Evolutionary conservation across 2,113 vertebrate species (phyloP).

Genomic region (Neodon shergylaensis): DNA sequence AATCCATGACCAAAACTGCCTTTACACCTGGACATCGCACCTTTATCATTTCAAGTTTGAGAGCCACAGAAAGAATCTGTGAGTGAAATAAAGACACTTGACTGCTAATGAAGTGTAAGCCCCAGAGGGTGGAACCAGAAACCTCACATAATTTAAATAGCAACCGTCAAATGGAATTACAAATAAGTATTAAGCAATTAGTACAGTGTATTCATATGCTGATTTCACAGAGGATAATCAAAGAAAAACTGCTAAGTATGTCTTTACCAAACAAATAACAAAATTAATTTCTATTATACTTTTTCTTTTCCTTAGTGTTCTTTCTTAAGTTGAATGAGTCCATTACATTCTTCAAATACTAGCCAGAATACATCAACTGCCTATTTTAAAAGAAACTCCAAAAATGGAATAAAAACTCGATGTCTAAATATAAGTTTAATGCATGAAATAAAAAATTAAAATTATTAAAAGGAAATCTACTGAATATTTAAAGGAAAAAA

Average conservation of each 20-base stretch:
- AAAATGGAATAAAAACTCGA: conserved; percentile 15
- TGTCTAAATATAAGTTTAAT: conserved; percentile 63
- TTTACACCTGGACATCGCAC: neutral
- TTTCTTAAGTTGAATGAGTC: conserved; percentile 56
- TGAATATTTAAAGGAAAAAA: conserved; percentile 31
- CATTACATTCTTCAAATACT: conserved; percentile 61
- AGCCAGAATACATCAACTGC: conserved; percentile 46
- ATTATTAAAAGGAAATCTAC: conserved; percentile 4
- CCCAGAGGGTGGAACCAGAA: neutral
- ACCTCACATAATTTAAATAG: neutral
- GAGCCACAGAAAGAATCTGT: neutral
- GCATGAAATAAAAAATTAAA: neutral
- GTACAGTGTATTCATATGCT: neutral
- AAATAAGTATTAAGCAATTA: neutral
- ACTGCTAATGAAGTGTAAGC: neutral
- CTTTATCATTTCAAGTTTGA: neutral
- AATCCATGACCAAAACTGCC: neutral
- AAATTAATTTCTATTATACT: neutral
- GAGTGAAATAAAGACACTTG: neutral
- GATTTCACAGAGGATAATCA: neutral
- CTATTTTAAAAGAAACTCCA: conserved; percentile 56
- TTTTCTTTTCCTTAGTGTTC: neutral
- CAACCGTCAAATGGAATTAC: neutral
- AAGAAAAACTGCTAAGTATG: neutral
- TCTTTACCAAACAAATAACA: neutral